These are phyloP conservation scores for Macrobrachium nipponense DNA, from an alignment of 1,140 invertebrate genomes.

Conservation along the genomic window DNA sequence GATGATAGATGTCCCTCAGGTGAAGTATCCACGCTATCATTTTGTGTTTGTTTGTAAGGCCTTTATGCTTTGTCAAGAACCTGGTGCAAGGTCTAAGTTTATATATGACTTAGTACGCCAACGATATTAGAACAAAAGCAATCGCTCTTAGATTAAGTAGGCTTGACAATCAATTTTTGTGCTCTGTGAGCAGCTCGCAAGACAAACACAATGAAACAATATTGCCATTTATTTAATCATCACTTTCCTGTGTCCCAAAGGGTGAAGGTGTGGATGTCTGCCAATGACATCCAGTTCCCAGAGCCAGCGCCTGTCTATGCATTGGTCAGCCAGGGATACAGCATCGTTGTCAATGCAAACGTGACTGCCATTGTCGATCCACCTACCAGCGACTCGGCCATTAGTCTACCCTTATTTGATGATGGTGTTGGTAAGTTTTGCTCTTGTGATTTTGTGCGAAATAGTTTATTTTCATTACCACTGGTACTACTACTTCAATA, in stretches of 20 bases:
- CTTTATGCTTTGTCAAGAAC: too few species aligned
- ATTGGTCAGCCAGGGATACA: conserved; percentile 35
- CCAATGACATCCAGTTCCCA: conserved; percentile 31
- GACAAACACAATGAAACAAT: too few species aligned
- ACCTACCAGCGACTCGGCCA: conserved; percentile 3
- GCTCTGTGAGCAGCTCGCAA: background rate
- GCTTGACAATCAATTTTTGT: too few species aligned
- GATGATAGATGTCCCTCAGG: too few species aligned
- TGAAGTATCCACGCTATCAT: too few species aligned
- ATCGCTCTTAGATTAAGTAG: too few species aligned
- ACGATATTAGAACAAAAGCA: too few species aligned
- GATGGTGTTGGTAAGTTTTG: conserved; percentile 31
- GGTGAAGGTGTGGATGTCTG: conserved; percentile 39
- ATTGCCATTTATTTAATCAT: background rate
- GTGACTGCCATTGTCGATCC: conserved; percentile 30
- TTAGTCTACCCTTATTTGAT: conserved; percentile 38
- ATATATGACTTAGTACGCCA: too few species aligned
- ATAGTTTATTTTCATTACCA: too few species aligned
- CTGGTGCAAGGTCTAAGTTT: too few species aligned
- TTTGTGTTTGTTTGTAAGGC: too few species aligned
- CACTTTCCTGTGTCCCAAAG: background rate
- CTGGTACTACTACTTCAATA: too few species aligned
- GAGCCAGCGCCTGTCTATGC: conserved; percentile 39
- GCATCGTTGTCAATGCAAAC: conserved; percentile 33
- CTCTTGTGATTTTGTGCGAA: background rate